Base-by-base conservation (phyloP, 1,140 invertebrate species). In the Panagrolaimus sp. region DNA sequence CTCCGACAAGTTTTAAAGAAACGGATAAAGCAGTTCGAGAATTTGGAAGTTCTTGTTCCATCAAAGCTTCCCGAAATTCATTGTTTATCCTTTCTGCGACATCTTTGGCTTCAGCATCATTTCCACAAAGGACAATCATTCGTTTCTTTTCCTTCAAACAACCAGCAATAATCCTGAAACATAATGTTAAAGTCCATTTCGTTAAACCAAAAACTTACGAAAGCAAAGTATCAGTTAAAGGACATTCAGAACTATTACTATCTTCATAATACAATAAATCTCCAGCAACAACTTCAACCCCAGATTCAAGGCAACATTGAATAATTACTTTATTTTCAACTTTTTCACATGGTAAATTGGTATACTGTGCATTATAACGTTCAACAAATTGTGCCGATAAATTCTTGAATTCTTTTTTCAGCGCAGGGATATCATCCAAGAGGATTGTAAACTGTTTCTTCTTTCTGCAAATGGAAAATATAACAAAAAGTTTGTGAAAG, bases 21-120 rank as follows among this genome's bases (percentile, higher is more conserved):
- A 28, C 21, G 5, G 52, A 26, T 28, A 58, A 26, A 28, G 52
- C 52, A 26, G 17, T 58, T 58, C 52, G 52, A 1, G n/a, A 12
- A 17, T n/a, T 58, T 2, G 52, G 52, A 7, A 58, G 21, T 10
- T 58, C 28, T 21, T 58, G 21, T 17, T 28, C 10, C 8, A 28
- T 21, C 17, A 58, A 26, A 21, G 28, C 8, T 12, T 58, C 52
- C 1, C 17, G 21, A 21, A 58, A 26, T 1, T 21, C 52, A n/a
- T 4, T 21, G 17, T 58, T 21, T 12, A 58, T 12, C 8, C 52
- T 14, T 58, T 58, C 21, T 12, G 52, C 52, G 17, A 58, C 17
- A 26, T 58, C 52, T 28, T 58, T 58, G 15, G 52, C 52, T 58
- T 58, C 52, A 12, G n/a, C 21, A 58, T 58, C 52, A 24, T 28